Base-by-base conservation (phyloP, 2,797 vertebrate genomes). In the Megaceryle alcyon region DNA sequence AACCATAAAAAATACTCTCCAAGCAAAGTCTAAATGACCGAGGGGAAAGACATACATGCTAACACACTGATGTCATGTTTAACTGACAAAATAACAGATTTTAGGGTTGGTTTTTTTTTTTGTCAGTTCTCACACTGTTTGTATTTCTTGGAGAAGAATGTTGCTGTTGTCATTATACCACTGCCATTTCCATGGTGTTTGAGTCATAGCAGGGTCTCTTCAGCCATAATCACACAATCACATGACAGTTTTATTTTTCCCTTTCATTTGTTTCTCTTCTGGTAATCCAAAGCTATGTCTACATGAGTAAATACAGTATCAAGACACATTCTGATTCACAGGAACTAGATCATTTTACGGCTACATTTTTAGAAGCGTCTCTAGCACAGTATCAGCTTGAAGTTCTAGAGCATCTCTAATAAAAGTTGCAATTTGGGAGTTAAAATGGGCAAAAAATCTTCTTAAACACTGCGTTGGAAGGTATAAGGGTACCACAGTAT, bases 131-230 rank as follows among this genome's bases (percentile, higher is more conserved):
- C 57, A 66, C 1, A 5, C 37, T 82, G 23, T 84, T 77, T 81
- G 28, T 53, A 43, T 77, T 88, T 63, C 75, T 83, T 69, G 57
- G 28, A 79, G 60, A 82, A 70, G 53, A 84, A 88, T 7, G 28
- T 35, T 59, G 66, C 46, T 87, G 75, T 77, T 93, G 63, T 89
- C 75, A 77, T 82, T 64, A 86, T 60, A 71, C 10, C 28, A 33
- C 60, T 82, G 68, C 73, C 53, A 95, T 92, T 91, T 93, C 64
- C 57, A 33, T 57, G 33, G 75, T n/a, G 17, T 56, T 79, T 90
- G 66, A 91, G 64, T 89, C 66, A 73, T 9, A 93, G 64, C 44
- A 94, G 39, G 28, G 51, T 90, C 56, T 77, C 56, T 87, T 88
- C 75, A 93, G 64, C 80, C 48, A 72, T 69, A 71, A 68, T 63